These are phyloP conservation scores for Tortrix viridana DNA, from an alignment of 2,888 invertebrate species.

Conservation along the genomic window DNA sequence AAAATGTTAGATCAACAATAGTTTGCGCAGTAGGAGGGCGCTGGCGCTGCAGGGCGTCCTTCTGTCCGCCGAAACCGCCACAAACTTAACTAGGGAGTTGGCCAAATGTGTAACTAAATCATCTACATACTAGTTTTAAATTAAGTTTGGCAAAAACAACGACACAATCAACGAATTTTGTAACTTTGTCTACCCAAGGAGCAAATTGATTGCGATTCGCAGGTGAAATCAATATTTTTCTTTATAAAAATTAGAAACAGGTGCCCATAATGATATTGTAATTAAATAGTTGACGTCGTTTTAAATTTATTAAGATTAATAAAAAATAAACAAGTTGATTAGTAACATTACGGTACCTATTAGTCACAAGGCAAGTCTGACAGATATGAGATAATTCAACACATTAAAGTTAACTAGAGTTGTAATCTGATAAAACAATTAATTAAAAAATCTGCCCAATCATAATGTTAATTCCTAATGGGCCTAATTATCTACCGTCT, in stretches of 20 bases:
- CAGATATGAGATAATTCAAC: too few relatives aligned
- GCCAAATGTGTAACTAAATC: slow-evolving; percentile 21
- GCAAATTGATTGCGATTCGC: slow-evolving; percentile 73
- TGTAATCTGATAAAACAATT: too few relatives aligned
- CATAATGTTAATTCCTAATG: too few relatives aligned
- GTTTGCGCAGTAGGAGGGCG: slow-evolving; percentile 63
- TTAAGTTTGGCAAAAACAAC: not conserved
- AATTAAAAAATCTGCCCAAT: too few relatives aligned
- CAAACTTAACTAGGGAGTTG: slow-evolving; percentile 44
- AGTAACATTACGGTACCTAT: too few relatives aligned
- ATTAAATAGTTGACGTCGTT: slow-evolving; percentile 26
- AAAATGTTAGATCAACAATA: slow-evolving; percentile 43
- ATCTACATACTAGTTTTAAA: not conserved
- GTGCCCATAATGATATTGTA: slow-evolving; percentile 53
- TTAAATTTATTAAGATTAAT: slow-evolving; percentile 12
- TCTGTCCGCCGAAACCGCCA: slow-evolving; percentile 50
- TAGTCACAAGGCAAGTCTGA: too few relatives aligned
- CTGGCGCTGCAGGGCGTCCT: slow-evolving; percentile 67
- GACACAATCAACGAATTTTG: not conserved
- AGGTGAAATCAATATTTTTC: slow-evolving; percentile 74
- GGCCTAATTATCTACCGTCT: too few relatives aligned
- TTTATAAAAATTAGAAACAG: slow-evolving; percentile 55
- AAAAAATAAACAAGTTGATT: not conserved
- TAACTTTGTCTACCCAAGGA: slow-evolving; percentile 47
- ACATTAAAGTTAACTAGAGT: too few relatives aligned